Conservation (phyloP, 2,113 vertebrate species). For the Nyctibius bracteatus region DNA sequence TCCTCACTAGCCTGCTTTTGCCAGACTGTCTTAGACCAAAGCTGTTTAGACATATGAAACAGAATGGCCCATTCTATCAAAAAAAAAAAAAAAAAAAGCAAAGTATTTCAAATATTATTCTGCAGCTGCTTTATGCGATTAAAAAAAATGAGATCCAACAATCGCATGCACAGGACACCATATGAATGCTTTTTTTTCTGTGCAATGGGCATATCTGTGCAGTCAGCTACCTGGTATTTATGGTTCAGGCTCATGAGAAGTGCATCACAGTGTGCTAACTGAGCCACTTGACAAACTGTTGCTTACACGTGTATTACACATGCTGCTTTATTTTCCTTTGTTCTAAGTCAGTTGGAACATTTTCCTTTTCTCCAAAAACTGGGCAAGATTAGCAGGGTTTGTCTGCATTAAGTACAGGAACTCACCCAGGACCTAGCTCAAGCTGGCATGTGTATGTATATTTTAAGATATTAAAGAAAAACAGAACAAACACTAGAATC, state of each 20-base stretch:
- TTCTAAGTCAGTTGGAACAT: neutral
- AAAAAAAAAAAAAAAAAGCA: neutral
- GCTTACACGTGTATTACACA: neutral
- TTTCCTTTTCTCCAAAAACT: neutral
- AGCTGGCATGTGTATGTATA: neutral
- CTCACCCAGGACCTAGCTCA: neutral
- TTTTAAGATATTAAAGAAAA: neutral
- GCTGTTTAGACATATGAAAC: neutral
- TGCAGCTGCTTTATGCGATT: neutral
- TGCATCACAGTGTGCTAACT: accelerated
- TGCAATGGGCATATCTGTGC: neutral
- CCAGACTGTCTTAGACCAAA: neutral
- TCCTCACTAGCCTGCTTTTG: neutral
- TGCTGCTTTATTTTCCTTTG: neutral
- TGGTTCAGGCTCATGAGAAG: neutral
- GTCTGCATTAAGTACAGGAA: neutral
- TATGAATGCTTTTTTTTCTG: neutral
- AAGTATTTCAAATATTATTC: neutral
- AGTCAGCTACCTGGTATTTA: neutral
- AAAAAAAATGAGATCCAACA: neutral
- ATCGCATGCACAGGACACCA: neutral
- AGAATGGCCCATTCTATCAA: neutral
- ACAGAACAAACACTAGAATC: neutral
- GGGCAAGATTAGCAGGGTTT: neutral
- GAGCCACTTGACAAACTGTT: neutral